Evolutionary conservation across 2,888 invertebrate genomes (phyloP).

Genomic region (Petrolisthes cinctipes): DNA sequence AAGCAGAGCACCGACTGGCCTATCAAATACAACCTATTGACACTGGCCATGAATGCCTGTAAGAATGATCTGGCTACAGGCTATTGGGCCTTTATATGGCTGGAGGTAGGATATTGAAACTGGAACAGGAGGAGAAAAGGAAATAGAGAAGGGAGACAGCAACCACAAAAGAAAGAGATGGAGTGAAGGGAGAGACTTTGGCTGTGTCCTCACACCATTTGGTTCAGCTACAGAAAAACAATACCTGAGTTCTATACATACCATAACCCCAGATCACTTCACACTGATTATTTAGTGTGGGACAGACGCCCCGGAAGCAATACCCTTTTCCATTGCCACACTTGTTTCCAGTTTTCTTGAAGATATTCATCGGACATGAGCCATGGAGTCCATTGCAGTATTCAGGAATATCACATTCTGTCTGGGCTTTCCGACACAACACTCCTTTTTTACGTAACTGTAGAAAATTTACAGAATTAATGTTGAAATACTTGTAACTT

Average conservation of each 20-base stretch:
- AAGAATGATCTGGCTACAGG: no score
- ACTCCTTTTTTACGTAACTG: slow-evolving; percentile 82
- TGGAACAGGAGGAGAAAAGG: no score
- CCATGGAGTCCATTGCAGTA: slow-evolving; percentile 90
- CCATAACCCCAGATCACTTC: slow-evolving; percentile 92
- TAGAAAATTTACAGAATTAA: not conserved
- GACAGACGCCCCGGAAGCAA: slow-evolving; percentile 93
- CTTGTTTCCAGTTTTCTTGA: slow-evolving; percentile 91
- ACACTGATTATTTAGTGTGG: slow-evolving; percentile 89
- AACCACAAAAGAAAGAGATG: no score
- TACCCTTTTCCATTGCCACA: slow-evolving; percentile 83
- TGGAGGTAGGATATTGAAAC: no score
- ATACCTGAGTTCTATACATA: slow-evolving; percentile 65
- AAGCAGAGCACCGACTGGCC: no score
- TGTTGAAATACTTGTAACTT: no score
- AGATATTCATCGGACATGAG: slow-evolving; percentile 89
- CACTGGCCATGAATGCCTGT: no score
- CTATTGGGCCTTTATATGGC: no score
- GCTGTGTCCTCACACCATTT: not conserved
- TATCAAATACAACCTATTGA: no score
- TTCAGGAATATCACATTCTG: slow-evolving; percentile 97
- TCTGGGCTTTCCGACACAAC: slow-evolving; percentile 86
- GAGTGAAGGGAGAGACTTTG: not conserved
- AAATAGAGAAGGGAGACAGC: no score
- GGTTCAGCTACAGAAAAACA: not conserved